Conservation (phyloP, 2,113 vertebrate genomes). For the Peromyscus maniculatus region DNA sequence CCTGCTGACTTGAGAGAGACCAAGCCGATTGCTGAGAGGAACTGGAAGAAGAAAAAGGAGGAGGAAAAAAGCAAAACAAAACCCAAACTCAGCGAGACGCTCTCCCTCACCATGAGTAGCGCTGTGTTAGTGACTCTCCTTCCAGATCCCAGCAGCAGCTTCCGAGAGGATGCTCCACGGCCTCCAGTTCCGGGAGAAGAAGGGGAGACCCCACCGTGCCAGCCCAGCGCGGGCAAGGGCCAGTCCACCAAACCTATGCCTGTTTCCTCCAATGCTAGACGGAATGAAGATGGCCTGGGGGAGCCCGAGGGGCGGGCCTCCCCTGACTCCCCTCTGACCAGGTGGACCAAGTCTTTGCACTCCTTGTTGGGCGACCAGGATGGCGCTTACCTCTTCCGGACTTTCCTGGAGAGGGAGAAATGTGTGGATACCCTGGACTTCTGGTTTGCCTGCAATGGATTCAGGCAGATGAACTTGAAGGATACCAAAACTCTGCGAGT, state of each 20-base stretch:
- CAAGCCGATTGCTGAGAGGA: constrained; percentile 75
- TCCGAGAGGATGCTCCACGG: constrained; percentile 98
- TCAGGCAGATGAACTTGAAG: constrained; percentile 98
- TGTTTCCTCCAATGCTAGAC: constrained; percentile 90
- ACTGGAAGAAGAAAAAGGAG: constrained; percentile 83
- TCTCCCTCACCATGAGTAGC: constrained; percentile 94
- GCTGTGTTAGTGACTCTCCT: constrained; percentile 89
- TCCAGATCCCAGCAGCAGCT: constrained; percentile 95
- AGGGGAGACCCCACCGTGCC: constrained; percentile 93
- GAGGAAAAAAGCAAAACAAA: constrained; percentile 52
- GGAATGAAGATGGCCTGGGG: constrained; percentile 96
- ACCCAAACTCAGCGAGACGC: constrained; percentile 77
- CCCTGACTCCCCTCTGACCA: constrained; percentile 94
- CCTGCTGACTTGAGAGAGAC: constrained; percentile 95
- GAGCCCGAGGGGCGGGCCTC: constrained; percentile 98
- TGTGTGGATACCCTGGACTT: constrained; percentile 98
- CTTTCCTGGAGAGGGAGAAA: constrained; percentile 96
- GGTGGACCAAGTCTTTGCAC: constrained; percentile 98
- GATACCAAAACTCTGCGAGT: constrained; percentile 97
- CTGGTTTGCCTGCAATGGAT: constrained; percentile 99
- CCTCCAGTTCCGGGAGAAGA: constrained; percentile 98
- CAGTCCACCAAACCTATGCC: constrained; percentile 89
- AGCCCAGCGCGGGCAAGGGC: constrained; percentile 88
- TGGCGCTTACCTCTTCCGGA: constrained; percentile 97
- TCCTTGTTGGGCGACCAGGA: constrained; percentile 97